These are phyloP conservation scores for Malurus cyaneus DNA, from an alignment of 2,113 vertebrate species.

Conservation along the genomic window DNA sequence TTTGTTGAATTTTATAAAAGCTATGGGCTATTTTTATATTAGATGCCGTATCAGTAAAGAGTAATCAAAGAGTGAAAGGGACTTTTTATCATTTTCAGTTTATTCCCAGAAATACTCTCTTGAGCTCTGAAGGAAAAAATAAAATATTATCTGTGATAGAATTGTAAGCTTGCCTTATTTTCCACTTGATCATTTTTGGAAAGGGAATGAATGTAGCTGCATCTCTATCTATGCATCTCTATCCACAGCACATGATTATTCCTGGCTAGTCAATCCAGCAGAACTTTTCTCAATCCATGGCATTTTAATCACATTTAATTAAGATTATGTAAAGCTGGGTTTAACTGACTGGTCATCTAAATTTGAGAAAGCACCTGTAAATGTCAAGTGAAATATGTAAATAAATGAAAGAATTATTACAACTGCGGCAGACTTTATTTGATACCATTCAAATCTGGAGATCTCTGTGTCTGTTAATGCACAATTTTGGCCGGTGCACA, in stretches of 20 bases:
- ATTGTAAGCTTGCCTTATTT: neutral
- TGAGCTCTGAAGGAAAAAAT: neutral
- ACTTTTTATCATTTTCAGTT: conserved; percentile 24
- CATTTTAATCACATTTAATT: neutral
- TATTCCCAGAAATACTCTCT: conserved; percentile 35
- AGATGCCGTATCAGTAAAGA: conserved; percentile 16
- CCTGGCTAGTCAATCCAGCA: neutral
- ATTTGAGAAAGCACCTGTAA: neutral
- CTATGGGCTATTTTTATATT: conserved; percentile 26
- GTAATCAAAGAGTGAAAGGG: conserved; percentile 23
- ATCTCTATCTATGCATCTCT: neutral
- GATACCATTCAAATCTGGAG: neutral
- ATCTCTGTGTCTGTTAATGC: neutral
- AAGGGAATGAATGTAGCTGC: neutral
- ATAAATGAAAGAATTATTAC: neutral
- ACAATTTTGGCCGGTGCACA: neutral
- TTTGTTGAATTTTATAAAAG: conserved; percentile 27
- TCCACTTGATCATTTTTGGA: conserved; percentile 18
- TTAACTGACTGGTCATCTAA: neutral
- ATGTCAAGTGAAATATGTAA: neutral
- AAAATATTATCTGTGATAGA: neutral
- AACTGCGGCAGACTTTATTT: neutral
- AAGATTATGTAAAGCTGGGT: neutral
- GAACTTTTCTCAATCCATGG: neutral
- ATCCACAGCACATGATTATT: neutral